These are phyloP conservation scores for Copidosoma aretas DNA, from an alignment of 2,888 invertebrate species.

Conservation along the genomic window DNA sequence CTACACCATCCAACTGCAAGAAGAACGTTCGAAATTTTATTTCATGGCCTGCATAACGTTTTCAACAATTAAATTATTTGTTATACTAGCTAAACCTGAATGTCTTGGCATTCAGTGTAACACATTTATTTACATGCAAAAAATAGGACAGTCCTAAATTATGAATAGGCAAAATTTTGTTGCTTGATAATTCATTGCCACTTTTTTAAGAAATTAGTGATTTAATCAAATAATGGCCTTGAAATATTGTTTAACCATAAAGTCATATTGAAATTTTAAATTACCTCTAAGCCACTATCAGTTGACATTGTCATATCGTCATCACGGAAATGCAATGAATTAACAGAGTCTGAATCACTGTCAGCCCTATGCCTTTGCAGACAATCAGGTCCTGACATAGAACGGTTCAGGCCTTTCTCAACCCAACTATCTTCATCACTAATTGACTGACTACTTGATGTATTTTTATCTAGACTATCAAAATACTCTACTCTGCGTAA, in stretches of 20 bases:
- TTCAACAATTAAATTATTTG: no score
- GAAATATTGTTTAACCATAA: no score
- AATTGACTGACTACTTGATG: constrained; percentile 56
- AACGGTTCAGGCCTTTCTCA: constrained; percentile 65
- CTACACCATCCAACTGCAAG: constrained; percentile 63
- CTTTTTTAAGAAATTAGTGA: no score
- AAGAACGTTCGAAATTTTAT: not conserved
- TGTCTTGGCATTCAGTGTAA: no score
- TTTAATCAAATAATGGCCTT: no score
- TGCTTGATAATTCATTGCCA: no score
- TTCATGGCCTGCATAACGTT: no score
- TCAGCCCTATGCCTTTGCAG: constrained; percentile 64
- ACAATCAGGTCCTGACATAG: constrained; percentile 69
- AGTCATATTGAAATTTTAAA: no score
- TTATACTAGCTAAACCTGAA: no score
- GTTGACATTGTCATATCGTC: constrained; percentile 61
- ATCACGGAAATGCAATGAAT: constrained; percentile 58
- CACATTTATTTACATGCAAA: not conserved
- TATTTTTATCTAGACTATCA: constrained; percentile 60
- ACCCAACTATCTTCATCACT: constrained; percentile 65
- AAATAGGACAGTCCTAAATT: not conserved
- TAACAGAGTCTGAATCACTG: constrained; percentile 59
- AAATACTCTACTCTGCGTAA: constrained; percentile 59
- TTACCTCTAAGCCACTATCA: constrained; percentile 59
- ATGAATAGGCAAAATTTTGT: no score